Conservation (phyloP, 2,888 invertebrate species). For the Escarpia spicata region DNA sequence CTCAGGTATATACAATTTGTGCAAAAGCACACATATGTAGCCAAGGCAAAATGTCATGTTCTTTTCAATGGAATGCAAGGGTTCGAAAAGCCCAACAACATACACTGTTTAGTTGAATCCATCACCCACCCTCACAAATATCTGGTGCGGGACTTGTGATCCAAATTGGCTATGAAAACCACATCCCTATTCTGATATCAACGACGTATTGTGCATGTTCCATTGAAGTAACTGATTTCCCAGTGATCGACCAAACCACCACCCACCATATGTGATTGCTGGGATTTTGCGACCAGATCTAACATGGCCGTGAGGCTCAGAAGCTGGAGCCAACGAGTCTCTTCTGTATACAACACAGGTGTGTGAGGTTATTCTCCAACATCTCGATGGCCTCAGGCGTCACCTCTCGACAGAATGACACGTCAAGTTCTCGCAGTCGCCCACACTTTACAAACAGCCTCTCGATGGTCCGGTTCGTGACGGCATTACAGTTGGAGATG, state of each 20-base stretch:
- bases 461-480: constrained; percentile 72
- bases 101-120: no score
- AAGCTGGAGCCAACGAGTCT: constrained; percentile 37
- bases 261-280: not conserved
- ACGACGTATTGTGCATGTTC: no score
- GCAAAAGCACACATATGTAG: not conserved
- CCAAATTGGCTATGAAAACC: no score
- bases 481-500: constrained; percentile 73
- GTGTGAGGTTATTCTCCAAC: constrained; percentile 48
- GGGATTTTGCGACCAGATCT: not conserved
- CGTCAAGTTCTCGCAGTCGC: constrained; percentile 71
- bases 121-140: no score
- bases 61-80: no score
- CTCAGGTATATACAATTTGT: not conserved
- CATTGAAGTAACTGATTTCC: no score
- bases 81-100: constrained; percentile 38
- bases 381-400: constrained; percentile 51
- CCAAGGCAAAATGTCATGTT: not conserved
- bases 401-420: constrained; percentile 66
- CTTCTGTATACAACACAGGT: constrained; percentile 51
- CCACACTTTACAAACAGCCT: constrained; percentile 69
- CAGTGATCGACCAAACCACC: no score
- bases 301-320: not conserved
- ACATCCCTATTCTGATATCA: no score
- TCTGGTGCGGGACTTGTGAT: no score